phyloP scores from a whole-genome alignment of 2,888 invertebrate species.

The Drosophila flavopinicola region DNA sequence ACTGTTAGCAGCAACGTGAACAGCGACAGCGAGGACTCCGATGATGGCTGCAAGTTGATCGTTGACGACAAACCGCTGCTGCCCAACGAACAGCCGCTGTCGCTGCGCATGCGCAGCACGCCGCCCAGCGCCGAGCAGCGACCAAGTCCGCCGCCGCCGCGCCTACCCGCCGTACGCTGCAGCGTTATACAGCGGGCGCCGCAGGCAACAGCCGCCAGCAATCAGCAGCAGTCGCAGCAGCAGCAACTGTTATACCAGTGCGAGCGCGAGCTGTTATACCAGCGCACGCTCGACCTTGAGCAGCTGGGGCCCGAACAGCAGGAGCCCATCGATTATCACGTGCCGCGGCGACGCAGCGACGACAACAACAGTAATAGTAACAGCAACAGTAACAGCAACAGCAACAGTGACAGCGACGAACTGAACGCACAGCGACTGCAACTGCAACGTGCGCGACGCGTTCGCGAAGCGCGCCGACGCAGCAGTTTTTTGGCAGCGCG shows the following conservation, averaged over 20 bases:
- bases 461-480: conserved; percentile 88
- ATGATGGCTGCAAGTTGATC: conserved; percentile 87
- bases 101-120: conserved; percentile 85
- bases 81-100: conserved; percentile 87
- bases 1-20: conserved; percentile 10
- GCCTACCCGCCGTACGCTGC: conserved; percentile 89
- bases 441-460: conserved; percentile 86
- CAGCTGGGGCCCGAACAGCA: conserved; percentile 90
- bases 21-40: conserved; percentile 60
- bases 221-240: conserved; percentile 13
- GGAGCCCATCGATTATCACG: conserved; percentile 94
- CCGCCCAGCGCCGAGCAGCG: conserved; percentile 85
- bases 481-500: conserved; percentile 87
- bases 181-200: conserved; percentile 94
- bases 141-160: conserved; percentile 87
- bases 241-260: conserved; percentile 37
- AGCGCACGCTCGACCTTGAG: conserved; percentile 79
- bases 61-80: conserved; percentile 88
- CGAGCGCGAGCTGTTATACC: conserved; percentile 85
- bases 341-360: conserved; percentile 90
- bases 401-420: conserved; percentile 78
- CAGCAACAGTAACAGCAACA: too few species aligned
- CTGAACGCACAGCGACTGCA: conserved; percentile 77
- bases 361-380: too few species aligned
- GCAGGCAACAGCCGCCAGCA: conserved; percentile 48